Percentiles rank a stretch among this genome's conserved stretches.
Conservation (phyloP, 2,113 vertebrate genomes). For the Bufo gargarizans region DNA sequence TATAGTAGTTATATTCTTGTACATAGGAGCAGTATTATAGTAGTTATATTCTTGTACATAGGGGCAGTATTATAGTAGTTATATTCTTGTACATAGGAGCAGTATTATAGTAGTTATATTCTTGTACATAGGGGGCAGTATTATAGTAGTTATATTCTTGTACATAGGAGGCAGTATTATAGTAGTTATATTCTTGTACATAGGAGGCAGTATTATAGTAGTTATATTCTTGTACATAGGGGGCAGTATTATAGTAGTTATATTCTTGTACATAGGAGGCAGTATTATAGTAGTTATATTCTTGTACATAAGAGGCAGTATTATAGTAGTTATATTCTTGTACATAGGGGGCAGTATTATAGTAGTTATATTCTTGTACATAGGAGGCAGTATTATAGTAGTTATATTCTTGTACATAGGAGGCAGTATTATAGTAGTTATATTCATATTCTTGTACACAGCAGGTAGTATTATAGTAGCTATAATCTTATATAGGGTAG, state of each 20-base stretch:
- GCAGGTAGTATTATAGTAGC: background rate
- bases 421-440: constrained; percentile 4
- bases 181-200: constrained; percentile 5
- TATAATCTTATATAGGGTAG: too few species aligned
- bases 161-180: background rate
- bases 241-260: background rate
- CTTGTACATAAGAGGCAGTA: constrained; percentile 8
- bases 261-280: background rate
- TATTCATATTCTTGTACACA: background rate
- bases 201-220: constrained; percentile 11
- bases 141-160: constrained; percentile 29
- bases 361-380: constrained; percentile 6
- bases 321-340: constrained; percentile 17
- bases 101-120: constrained; percentile 18
- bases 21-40: background rate
- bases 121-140: background rate
- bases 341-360: constrained; percentile 1
- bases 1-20: constrained; percentile 2
- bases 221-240: constrained; percentile 1
- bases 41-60: background rate
- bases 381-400: constrained; percentile 12
- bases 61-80: background rate
- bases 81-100: background rate
- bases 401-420: background rate
- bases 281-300: constrained; percentile 20